These are phyloP conservation scores for Eretmochelys imbricata DNA, from an alignment of 2,113 vertebrate genomes.

Conservation along the genomic window DNA sequence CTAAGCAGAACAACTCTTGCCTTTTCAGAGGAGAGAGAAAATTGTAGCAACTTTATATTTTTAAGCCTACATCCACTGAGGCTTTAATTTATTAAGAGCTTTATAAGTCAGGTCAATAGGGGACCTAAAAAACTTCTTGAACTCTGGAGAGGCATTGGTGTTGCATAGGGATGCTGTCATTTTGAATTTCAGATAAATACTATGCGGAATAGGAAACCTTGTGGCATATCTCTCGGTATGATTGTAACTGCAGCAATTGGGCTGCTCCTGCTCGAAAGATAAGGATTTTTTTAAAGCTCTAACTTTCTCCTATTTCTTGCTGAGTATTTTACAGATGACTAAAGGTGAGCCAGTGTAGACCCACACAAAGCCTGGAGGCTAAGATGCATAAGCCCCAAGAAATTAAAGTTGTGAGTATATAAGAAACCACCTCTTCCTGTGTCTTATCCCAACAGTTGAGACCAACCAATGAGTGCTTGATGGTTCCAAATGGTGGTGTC, in stretches of 20 bases:
- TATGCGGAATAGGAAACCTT: neutral
- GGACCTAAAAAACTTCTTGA: slow-evolving; percentile 24
- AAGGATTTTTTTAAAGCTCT: neutral
- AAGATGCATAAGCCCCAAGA: neutral
- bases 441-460: neutral
- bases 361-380: neutral
- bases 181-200: slow-evolving; percentile 11
- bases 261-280: slow-evolving; percentile 41
- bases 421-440: neutral
- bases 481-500: slow-evolving; percentile 8
- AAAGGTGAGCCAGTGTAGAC: neutral
- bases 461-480: neutral
- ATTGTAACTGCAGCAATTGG: slow-evolving; percentile 24
- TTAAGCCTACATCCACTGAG: rapidly evolving
- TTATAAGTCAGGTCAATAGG: neutral
- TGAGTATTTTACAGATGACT: slow-evolving; percentile 13
- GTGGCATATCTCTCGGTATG: slow-evolving; percentile 20
- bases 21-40: neutral
- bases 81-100: neutral
- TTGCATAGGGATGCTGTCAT: slow-evolving; percentile 28
- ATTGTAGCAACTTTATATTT: neutral
- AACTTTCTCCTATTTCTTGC: slow-evolving; percentile 14
- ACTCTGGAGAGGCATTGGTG: slow-evolving; percentile 8
- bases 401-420: neutral
- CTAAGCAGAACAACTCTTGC: slow-evolving; percentile 26